Evolutionary conservation across 23 tunicate genomes (phyloP).

Genomic region (Oikopleura albicans): DNA sequence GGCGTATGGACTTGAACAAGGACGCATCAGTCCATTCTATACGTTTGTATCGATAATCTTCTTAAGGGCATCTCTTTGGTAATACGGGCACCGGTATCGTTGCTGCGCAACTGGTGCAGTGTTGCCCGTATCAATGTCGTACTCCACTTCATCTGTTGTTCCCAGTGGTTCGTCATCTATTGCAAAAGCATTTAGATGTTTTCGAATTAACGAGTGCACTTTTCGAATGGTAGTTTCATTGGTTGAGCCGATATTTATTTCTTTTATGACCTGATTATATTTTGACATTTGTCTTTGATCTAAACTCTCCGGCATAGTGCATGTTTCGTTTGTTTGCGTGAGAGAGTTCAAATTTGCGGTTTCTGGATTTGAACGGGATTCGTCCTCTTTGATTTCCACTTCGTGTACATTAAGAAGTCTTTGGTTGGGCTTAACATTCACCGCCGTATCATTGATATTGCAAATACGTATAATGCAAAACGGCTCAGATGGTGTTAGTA

Average conservation of each 20-base stretch:
- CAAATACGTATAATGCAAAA: neutral
- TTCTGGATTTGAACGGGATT: too few species aligned
- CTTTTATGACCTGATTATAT: too few species aligned
- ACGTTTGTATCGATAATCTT: neutral
- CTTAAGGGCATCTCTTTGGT: neutral
- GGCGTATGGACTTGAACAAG: neutral
- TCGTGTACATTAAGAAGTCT: neutral
- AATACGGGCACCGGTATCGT: neutral
- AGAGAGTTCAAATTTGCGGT: too few species aligned
- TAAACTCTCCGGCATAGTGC: too few species aligned
- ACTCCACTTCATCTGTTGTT: neutral
- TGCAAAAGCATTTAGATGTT: neutral
- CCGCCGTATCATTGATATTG: neutral
- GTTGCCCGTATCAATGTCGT: neutral
- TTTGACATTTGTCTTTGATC: too few species aligned
- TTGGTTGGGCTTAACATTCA: neutral
- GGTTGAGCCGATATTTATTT: too few species aligned
- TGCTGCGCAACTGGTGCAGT: neutral
- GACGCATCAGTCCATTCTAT: neutral
- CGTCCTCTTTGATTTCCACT: too few species aligned
- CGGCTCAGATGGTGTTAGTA: neutral
- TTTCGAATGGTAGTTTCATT: too few species aligned
- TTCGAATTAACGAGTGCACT: neutral
- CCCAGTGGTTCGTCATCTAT: neutral
- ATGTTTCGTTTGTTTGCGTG: too few species aligned